Base-by-base conservation (phyloP, 1,140 invertebrate species). In the Solen grandis region DNA sequence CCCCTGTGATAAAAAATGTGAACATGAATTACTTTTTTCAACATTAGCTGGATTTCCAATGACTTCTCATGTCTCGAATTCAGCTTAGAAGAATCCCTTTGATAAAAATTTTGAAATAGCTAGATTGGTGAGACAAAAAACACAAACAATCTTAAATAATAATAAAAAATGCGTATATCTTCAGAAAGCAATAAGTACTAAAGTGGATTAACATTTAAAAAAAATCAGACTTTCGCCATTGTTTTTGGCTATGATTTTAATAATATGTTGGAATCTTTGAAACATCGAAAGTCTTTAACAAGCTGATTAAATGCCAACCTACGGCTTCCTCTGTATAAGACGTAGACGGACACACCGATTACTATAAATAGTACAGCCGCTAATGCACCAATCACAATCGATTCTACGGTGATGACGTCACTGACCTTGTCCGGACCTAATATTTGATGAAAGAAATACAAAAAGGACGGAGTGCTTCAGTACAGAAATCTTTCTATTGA, bases 341-440 rank as follows among this genome's bases (percentile, higher is more conserved):
- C 13, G 31, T 29, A 63, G 19, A 33, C 5, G 29, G 31, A 31
- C 14, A 63, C 14, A 8, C 22, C 8, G 2, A 36, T 14, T 5
- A 63, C 60, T 2, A 63, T 3, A 8, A 63, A 29, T 5, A 63
- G 60, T 8, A 36, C n/a, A 8, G 41, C 60, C 1, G 41, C 35
- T n/a, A 63, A 63, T 36, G 60, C 60, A 36, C 60, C 60, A 63
- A 63, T 63, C n/a, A 63, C 2, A 16, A 63, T 36, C 25, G 60
- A 63, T 36, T 63, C 60, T 1, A 63, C 25, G 22, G 60, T 36
- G 5, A 63, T 63, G 33, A 63, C 60, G 60, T 63, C 60, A 63
- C 25, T 63, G n/a, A 63, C 60, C 13, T 8, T 63, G 2, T 59
- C 57, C n/a, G n/a, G n/a, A n/a, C n/a, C n/a, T n/a, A n/a, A n/a